phyloP scores from a whole-genome alignment of 2,113 vertebrate genomes.

The Centropus bengalensis region DNA sequence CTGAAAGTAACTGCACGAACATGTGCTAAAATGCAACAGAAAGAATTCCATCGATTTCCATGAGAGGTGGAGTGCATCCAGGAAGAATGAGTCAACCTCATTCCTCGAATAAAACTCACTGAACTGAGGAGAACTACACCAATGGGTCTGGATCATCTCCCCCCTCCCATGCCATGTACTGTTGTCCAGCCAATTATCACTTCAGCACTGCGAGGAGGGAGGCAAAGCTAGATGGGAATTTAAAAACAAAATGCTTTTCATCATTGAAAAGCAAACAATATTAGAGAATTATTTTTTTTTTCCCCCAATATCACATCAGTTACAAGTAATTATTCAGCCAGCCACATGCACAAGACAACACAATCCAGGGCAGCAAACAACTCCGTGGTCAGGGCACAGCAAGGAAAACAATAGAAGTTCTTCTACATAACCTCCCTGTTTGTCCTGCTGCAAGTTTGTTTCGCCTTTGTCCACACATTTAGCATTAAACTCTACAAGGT shows the following conservation, averaged over 20 bases:
- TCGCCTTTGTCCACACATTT: neutral
- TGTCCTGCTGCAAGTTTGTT: neutral
- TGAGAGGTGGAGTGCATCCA: slow-evolving; percentile 35
- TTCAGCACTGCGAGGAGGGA: accelerated
- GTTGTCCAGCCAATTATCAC: neutral
- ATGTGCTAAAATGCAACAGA: slow-evolving; percentile 4
- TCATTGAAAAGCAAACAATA: accelerated
- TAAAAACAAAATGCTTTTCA: neutral
- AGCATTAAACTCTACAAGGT: accelerated
- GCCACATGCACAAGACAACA: accelerated
- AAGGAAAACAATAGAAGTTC: neutral
- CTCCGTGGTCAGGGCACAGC: neutral
- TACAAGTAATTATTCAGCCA: neutral
- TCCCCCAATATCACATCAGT: accelerated
- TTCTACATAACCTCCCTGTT: accelerated
- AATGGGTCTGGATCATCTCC: neutral
- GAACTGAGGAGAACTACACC: neutral
- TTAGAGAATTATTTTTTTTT: too few species aligned
- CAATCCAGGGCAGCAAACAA: accelerated
- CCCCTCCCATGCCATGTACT: accelerated
- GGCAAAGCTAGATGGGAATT: neutral
- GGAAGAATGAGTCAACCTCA: slow-evolving; percentile 66
- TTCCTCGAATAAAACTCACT: slow-evolving; percentile 1
- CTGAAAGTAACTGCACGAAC: slow-evolving; percentile 28
- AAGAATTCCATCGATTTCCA: slow-evolving; percentile 49